Evolutionary conservation across 2,888 invertebrate species (phyloP).

Genomic region (Lepidocyrtoides sp.): DNA sequence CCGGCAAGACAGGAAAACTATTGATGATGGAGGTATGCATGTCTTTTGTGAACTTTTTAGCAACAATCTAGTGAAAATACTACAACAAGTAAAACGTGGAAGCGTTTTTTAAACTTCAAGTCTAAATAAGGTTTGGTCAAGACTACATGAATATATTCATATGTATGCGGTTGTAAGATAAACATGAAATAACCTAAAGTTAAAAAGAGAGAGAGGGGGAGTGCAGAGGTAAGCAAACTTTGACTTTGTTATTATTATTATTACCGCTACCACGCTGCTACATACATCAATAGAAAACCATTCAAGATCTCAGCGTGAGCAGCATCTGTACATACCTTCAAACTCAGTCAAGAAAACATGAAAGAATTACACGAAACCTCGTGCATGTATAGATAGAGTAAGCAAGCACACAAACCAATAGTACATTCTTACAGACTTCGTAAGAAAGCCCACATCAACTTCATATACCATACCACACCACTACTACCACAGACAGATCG

Average conservation of each 20-base stretch:
- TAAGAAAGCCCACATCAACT: constrained; percentile 32
- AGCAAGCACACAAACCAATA: constrained; percentile 16
- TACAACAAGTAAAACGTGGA: neutral
- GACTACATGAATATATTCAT: neutral
- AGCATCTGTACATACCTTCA: neutral
- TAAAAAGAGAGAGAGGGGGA: constrained; percentile 16
- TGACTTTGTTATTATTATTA: constrained; percentile 55
- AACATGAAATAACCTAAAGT: neutral
- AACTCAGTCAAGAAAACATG: neutral
- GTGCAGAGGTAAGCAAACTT: constrained; percentile 39
- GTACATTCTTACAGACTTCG: constrained; percentile 5
- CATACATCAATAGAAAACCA: constrained; percentile 31
- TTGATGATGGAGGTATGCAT: too few species aligned
- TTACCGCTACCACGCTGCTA: constrained; percentile 26
- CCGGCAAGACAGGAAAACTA: neutral
- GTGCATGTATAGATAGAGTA: neutral
- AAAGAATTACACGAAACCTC: constrained; percentile 29
- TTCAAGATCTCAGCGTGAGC: constrained; percentile 34
- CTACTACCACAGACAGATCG: neutral
- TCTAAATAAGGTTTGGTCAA: neutral
- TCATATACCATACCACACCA: neutral
- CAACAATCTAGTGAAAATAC: neutral
- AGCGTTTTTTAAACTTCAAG: too few species aligned
- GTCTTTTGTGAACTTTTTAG: neutral
- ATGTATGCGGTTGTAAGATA: constrained; percentile 7